phyloP scores from a whole-genome alignment of 1,140 invertebrate genomes.

The Drosophila dunni region DNA sequence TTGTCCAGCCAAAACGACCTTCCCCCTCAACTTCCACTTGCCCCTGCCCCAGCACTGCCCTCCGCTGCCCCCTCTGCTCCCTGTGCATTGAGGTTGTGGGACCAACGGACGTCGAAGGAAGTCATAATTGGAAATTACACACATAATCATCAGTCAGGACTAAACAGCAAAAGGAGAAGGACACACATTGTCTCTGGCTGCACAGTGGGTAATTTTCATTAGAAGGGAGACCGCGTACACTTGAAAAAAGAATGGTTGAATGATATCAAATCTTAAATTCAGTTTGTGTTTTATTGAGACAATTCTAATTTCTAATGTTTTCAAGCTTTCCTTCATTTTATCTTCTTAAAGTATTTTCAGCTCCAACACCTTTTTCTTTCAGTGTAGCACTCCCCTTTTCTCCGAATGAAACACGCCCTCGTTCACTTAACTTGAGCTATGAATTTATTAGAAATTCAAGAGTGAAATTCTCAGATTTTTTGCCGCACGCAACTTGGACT shows the following conservation, averaged over 20 bases:
- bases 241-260: too few species aligned
- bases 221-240: not conserved
- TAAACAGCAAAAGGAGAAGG: constrained; percentile 2
- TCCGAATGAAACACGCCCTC: not conserved
- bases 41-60: not conserved
- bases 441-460: constrained; percentile 81
- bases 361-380: too few species aligned
- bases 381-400: not conserved
- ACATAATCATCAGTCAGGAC: constrained; percentile 52
- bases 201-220: not conserved
- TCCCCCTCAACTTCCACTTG: not conserved
- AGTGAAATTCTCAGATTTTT: constrained; percentile 73
- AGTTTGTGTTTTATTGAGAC: too few species aligned
- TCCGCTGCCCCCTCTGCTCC: not conserved
- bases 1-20: not conserved
- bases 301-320: too few species aligned
- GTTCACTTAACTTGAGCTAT: constrained; percentile 33
- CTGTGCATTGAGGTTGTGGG: not conserved
- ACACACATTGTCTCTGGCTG: constrained; percentile 11
- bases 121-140: constrained; percentile 79
- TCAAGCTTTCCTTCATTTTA: too few species aligned
- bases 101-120: constrained; percentile 39
- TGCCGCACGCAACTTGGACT: constrained; percentile 49
- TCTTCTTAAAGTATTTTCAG: too few species aligned
- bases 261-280: too few species aligned